Base-by-base conservation (phyloP, 2,888 invertebrate species). In the Dascillus cervinus region DNA sequence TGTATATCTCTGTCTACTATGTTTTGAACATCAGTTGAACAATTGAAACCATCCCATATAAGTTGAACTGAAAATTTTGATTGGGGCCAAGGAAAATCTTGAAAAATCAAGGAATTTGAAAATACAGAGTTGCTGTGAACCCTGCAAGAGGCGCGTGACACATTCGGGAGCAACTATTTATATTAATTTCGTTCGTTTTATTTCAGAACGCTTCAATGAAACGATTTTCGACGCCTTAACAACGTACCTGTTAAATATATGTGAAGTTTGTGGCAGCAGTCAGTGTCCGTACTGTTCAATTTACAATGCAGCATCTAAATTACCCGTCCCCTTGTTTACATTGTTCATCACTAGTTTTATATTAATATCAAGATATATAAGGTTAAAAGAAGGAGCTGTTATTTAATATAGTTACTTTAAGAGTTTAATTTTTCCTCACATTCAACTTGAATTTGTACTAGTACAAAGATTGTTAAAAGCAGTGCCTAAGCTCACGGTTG, bases 241-340 rank as follows among this genome's bases (percentile, higher is more conserved):
- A 10, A 84, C 88, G 0, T 90, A 89, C 65, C 71, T 86, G 13
- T 69, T 92, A 37, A 90, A 90, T 62, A 90, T 92, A 46, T 92
- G 92, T 63, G 90, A 91, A 60, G 91, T 92, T 4, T 92, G 92
- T 60, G 92, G 91, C 36, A 91, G 90, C 29, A 91, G 90, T 23
- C 91, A 91, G 61, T 92, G 91, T 59, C 90, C 91, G 0, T 91
- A 91, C 65, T 91, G 91, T 64, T 79, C 84, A 28, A 84, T 88
- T 46, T 89, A 87, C 67, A 89, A 87, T 62, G 64, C 71, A 3
- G 80, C 77, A 3, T 40, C 65, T 1, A 54, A 62, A 2, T 47
- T 54, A 20, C 58, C 43, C 5, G 46, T 56, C 2, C 43, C 62
- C 11, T 43, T 59, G 13, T 36, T 53, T 15, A 47, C 54, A 13